Percentiles rank a stretch among this genome's conserved stretches.
These are phyloP conservation scores for Xylocampa areola DNA, from an alignment of 2,888 invertebrate species.

Conservation along the genomic window DNA sequence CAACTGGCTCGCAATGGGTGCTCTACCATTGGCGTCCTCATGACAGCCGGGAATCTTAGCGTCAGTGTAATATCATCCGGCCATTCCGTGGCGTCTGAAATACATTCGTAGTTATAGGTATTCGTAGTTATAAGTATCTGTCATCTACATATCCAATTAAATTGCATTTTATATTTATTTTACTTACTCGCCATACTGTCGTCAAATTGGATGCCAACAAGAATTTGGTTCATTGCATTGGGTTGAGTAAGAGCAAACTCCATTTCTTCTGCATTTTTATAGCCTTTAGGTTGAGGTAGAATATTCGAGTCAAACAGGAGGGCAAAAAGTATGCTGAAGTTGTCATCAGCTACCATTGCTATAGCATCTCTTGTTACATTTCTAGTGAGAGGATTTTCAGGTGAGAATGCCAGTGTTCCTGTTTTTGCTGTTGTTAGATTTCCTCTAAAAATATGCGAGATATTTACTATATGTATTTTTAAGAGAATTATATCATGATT, in stretches of 20 bases:
- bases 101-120: no score
- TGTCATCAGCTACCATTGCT: constrained; percentile 80
- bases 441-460: constrained; percentile 65
- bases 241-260: constrained; percentile 79
- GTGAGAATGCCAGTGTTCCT: constrained; percentile 85
- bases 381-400: constrained; percentile 81
- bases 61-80: constrained; percentile 88
- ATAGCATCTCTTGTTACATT: constrained; percentile 79
- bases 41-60: constrained; percentile 91
- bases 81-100: constrained; percentile 80
- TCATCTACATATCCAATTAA: not conserved
- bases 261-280: constrained; percentile 77
- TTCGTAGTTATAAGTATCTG: no score
- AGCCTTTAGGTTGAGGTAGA: constrained; percentile 83
- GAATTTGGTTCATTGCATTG: constrained; percentile 81
- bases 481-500: no score
- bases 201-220: constrained; percentile 85
- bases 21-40: constrained; percentile 85
- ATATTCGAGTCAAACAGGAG: constrained; percentile 77
- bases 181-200: constrained; percentile 84
- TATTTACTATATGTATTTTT: not conserved
- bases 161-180: no score
- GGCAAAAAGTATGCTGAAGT: constrained; percentile 77
- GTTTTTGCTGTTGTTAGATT: constrained; percentile 78
- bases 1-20: constrained; percentile 89